Percentiles rank a stretch among this genome's conserved stretches.
phyloP scores from a whole-genome alignment of 2,113 vertebrate genomes.

The Oostethus manadensis region DNA sequence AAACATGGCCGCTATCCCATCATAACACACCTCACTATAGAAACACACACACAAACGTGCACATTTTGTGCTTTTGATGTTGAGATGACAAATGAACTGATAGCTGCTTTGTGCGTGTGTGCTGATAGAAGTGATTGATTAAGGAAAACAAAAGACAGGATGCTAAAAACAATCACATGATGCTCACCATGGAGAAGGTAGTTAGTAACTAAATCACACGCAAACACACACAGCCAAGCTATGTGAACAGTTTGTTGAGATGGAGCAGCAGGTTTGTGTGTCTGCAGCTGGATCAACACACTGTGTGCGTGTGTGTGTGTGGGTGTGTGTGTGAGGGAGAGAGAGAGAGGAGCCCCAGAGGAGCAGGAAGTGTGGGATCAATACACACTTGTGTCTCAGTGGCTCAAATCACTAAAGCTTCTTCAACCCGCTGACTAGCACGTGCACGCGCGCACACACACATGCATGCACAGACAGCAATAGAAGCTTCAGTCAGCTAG shows the following conservation, averaged over 20 bases:
- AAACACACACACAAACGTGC: slow-evolving; percentile 21
- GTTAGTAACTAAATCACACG: slow-evolving; percentile 6
- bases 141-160: slow-evolving; percentile 49
- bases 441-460: slow-evolving; percentile 7
- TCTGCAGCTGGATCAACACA: neutral
- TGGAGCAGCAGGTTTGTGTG: neutral
- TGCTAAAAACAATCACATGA: slow-evolving; percentile 46
- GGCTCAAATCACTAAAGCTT: slow-evolving; percentile 38
- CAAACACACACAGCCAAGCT: slow-evolving; percentile 2
- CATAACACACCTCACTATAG: neutral
- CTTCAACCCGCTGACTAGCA: slow-evolving; percentile 25
- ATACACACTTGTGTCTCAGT: slow-evolving; percentile 13
- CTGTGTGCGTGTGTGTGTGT: neutral
- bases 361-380: neutral
- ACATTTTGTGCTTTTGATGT: slow-evolving; percentile 47
- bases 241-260: slow-evolving; percentile 3
- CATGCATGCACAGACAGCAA: neutral
- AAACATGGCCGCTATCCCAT: too few species aligned
- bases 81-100: slow-evolving; percentile 61
- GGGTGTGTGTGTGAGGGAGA: neutral
- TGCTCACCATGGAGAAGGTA: neutral
- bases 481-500: too few species aligned
- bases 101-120: slow-evolving; percentile 26
- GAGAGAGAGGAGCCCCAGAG: neutral
- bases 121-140: slow-evolving; percentile 61